Percentiles rank a stretch among this genome's conserved stretches.
Evolutionary conservation across 2,113 vertebrate genomes (phyloP).

Genomic region (Vicugna pacos): DNA sequence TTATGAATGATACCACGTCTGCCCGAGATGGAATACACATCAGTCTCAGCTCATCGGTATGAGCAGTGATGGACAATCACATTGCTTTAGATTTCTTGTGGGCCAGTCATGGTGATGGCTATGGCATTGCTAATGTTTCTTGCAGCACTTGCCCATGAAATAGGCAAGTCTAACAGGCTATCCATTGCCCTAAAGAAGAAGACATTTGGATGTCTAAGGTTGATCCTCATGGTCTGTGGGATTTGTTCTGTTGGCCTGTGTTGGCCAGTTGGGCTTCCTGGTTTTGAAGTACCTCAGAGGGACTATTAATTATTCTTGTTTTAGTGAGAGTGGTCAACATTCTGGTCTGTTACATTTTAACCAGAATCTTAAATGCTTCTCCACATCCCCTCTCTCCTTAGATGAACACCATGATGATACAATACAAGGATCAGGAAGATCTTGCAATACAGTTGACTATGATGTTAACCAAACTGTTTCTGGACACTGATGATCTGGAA

Average conservation of each 20-base stretch:
- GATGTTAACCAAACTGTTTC: background rate
- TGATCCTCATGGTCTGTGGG: background rate
- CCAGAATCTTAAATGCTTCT: background rate
- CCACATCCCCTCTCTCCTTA: background rate
- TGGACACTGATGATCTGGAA: background rate
- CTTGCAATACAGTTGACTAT: background rate
- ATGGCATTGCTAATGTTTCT: background rate
- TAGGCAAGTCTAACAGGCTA: background rate
- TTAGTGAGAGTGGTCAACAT: background rate
- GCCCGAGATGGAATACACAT: background rate
- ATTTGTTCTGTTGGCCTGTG: background rate
- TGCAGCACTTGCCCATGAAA: background rate
- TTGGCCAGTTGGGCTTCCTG: background rate
- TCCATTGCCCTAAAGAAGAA: background rate
- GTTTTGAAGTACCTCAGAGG: background rate
- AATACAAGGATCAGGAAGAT: background rate
- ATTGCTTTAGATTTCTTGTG: background rate
- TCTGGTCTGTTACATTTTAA: background rate
- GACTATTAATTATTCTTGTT: background rate
- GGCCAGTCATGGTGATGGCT: background rate
- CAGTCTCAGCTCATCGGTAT: background rate
- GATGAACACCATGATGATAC: background rate
- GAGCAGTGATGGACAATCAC: background rate
- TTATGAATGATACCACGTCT: background rate
- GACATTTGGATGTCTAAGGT: background rate